Base-by-base conservation (phyloP, 2,888 invertebrate genomes). In the Ptilodon capucinus region DNA sequence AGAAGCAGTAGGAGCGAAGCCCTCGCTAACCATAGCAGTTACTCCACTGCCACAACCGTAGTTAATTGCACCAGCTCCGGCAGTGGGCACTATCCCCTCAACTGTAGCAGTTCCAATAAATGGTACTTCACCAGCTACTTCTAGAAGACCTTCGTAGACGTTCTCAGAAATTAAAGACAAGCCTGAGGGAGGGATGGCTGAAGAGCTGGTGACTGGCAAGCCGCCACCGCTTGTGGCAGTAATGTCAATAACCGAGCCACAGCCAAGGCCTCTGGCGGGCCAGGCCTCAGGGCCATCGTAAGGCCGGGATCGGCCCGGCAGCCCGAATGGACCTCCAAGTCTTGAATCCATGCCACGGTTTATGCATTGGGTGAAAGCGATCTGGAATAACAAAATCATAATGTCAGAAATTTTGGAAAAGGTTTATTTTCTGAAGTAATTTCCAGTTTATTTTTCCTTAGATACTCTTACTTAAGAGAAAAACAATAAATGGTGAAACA, bases 41-140 rank as follows among this genome's bases (percentile, higher is more conserved):
- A 51, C 43, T 0, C 65, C 60, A 34, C 58, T 51, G 7, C 65
- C 65, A 19, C 63, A 63, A 1, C 60, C 57, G 18, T 63, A 65
- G 1, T 57, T 53, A 2, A 65, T 56, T 0, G 52, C 43, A 18
- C 62, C 59, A 39, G 57, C 59, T 0, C 65, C 65, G 35, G 51
- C 54, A 13, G 60, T 51, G 0, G 60, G 48, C 34, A 65, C 23
- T 0, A 34, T 44, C 0, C 62, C 65, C 13, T 59, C 64, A 23
- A 62, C 41, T 21, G 44, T 60, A 0, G 59, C 57, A 11, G 62
- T 48, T 6, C 65, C 60, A 17, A 65, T n/a, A 19, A 66, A 50
- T 4, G 65, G 65, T 8, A 66, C 36, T 35, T 63, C 58, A 4
- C 65, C 65, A 21, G 46, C 48, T 0, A 57, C 56, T n/a, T 38